Conservation (phyloP, 2,113 vertebrate species). For the Chlamydotis undulata region DNA sequence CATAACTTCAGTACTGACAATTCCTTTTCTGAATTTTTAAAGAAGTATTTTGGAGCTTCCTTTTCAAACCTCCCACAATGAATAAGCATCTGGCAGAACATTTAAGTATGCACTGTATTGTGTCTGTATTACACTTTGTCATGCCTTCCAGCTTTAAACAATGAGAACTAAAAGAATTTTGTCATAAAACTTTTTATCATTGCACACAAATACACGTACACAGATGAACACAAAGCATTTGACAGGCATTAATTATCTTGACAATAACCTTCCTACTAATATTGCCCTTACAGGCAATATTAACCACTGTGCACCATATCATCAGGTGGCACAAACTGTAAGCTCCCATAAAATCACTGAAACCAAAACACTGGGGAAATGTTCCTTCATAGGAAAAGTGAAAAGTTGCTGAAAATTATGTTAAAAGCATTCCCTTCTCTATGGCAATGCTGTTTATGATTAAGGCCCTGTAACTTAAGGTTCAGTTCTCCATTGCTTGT, state of each 20-base stretch:
- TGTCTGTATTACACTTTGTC: neutral
- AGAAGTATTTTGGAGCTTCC: neutral
- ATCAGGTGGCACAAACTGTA: neutral
- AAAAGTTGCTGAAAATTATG: neutral
- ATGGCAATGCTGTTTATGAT: neutral
- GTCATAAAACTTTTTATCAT: neutral
- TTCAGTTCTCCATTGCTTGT: neutral
- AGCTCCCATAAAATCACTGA: neutral
- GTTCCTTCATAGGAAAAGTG: neutral
- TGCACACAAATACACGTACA: neutral
- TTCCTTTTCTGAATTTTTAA: constrained; percentile 16
- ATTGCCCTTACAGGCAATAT: neutral
- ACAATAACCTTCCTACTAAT: neutral
- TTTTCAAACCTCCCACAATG: neutral
- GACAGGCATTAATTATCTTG: neutral
- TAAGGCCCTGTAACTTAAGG: neutral
- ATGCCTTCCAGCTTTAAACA: neutral
- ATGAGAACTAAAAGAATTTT: neutral
- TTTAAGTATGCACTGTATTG: neutral
- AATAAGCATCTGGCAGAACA: neutral
- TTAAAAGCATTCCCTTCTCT: neutral
- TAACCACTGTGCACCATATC: neutral
- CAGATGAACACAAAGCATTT: neutral
- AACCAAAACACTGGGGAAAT: neutral
- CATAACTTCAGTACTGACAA: neutral